Evolutionary conservation across 1,140 invertebrate species (phyloP), one percentile per base, ranked within the genome.

Genomic region (Trichonephila clavata): DNA sequence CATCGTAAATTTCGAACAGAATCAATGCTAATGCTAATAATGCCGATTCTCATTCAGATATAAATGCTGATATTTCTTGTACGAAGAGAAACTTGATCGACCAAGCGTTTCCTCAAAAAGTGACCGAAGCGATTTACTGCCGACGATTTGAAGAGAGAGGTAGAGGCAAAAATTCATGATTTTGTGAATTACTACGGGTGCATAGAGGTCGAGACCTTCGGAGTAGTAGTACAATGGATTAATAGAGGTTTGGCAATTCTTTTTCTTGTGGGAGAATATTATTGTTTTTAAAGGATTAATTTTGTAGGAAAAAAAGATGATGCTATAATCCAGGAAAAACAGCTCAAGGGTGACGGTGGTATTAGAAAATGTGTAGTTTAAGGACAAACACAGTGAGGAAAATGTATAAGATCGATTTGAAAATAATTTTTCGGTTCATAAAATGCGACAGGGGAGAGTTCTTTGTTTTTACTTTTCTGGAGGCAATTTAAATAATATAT

Each of bases 71-170:
- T 83, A n/a, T 21, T 21, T 57, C 39, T 57, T n/a, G 81, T 24
- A 83, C 43, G 81, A 83, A 59, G 81, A 21, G 81, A 24, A 83
- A 83, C 81, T 50, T 83, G 39, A 83, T 24, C 50, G n/a, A 27
- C 81, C 81, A 83, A 83, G 81, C 81, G 81, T 83, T 83, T 83
- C 81, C 39, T 83, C 43, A 59, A 83, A 83, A 83, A 83, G 50
- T 83, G 81, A 57, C 81, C 81, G 81, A 50, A 83, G 39, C 39
- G 50, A 57, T 83, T 83, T 83, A 24, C 81, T 10, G 8, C 18
- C 68, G 32, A 18, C 24, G 68, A 77, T 77, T 77, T 77, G 16
- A 24, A 32, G 27, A n/a, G n/a, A n/a, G n/a, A n/a, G n/a, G 68
- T 16, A 39, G 8, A 57, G 39, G 43, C n/a, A 83, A 18, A 50